Base-by-base conservation (phyloP, 2,113 vertebrate genomes). In the Gadus chalcogrammus region DNA sequence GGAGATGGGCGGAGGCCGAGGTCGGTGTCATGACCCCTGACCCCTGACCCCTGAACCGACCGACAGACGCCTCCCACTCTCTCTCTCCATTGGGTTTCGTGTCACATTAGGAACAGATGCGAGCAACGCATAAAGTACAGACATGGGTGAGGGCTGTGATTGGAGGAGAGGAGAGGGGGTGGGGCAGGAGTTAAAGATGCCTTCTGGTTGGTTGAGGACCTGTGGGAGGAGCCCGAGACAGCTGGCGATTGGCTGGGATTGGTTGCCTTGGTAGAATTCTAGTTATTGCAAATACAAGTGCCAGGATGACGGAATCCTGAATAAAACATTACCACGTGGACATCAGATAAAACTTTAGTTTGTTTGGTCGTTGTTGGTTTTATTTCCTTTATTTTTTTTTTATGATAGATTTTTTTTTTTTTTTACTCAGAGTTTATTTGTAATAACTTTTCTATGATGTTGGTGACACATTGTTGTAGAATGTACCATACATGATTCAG, bases 201-300 rank as follows among this genome's bases (percentile, higher is more conserved):
- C 77, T 87, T 85, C 86, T 85, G 81, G 82, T 67, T 68, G 70
- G 55, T 58, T 28, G 68, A 73, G 62, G 73, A 72, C 76, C 75
- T 27, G 70, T 75, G 65, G 56, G 69, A 72, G 64, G 80, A 13
- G 11, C 5, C 77, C 15, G 67, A 74, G 75, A 76, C 69, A 73
- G 74, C 73, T 73, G 74, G 76, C 71, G 83, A 81, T 82, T 82
- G 74, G 28, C 85, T 86, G 68, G 73, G 70, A 71, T 24, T 66
- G 80, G 76, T 79, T 84, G 84, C 85, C 84, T 89, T 87, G 81
- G 74, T 89, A 84, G 86, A 87, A 82, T 82, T 48, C 82, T 88
- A 88, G 84, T 79, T 78, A 88, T 84, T 38, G 67, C 75, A 84
- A 82, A 82, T 89, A 81, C 83, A 90, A 88, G 86, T 88, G 89